These are phyloP conservation scores for Epinephelus lanceolatus DNA, from an alignment of 2,113 vertebrate genomes.

Conservation along the genomic window DNA sequence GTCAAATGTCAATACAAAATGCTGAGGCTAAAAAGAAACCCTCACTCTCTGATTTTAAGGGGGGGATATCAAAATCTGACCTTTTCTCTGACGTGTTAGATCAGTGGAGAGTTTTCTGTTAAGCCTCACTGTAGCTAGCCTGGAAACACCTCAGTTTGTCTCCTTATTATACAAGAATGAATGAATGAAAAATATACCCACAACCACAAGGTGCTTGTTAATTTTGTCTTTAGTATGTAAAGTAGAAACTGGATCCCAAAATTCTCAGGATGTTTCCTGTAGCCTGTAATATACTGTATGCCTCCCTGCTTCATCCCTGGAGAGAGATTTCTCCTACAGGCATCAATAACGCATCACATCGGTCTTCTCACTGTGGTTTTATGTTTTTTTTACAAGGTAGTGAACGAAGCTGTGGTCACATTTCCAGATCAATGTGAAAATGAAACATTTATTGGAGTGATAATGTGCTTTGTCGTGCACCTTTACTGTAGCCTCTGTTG, in stretches of 20 bases:
- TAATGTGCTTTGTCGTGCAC: conserved; percentile 1
- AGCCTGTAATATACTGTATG: not conserved
- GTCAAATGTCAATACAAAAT: conserved; percentile 60
- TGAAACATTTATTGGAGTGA: conserved; percentile 12
- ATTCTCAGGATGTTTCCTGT: not conserved
- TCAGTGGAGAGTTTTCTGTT: conserved; percentile 14
- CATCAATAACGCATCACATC: conserved; percentile 25
- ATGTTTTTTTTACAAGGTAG: not conserved
- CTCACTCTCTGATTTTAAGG: conserved; percentile 37
- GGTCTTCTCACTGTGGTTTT: not conserved
- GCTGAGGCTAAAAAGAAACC: conserved; percentile 25
- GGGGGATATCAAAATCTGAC: conserved; percentile 30
- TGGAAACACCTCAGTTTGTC: conserved; percentile 11
- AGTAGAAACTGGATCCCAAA: not conserved
- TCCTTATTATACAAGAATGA: conserved; percentile 6
- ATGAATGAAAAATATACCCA: not conserved
- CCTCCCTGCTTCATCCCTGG: not conserved
- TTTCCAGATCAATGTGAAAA: conserved; percentile 20
- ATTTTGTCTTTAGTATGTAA: not conserved
- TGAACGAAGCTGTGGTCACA: not conserved
- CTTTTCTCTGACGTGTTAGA: conserved; percentile 29
- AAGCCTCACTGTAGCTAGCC: not conserved
- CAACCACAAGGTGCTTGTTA: not conserved
- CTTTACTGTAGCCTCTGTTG: conserved; percentile 7
- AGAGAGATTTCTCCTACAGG: not conserved